Evolutionary conservation across 2,113 vertebrate genomes (phyloP), one percentile per base, ranked within the genome.

Genomic region (Chaetops frenatus): DNA sequence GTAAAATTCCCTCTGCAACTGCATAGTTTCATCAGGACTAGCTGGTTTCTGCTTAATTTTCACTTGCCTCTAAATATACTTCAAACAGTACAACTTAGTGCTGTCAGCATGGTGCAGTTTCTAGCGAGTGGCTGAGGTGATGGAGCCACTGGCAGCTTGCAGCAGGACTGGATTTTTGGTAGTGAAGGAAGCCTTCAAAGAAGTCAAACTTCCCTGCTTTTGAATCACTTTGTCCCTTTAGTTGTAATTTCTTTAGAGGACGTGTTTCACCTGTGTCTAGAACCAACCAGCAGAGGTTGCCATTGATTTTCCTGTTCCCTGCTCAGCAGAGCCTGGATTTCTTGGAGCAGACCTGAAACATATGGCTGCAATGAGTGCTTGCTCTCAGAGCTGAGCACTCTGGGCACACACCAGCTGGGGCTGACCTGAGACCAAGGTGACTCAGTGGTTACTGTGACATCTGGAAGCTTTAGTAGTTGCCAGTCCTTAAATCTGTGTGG

Each of bases 201-300:
- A 74, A 25, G 6, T 58, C 24, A 14, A 19, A 13, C 22, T 67
- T 35, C 20, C 11, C 53, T 77, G 1, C 38, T 79, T 71, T 36
- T 29, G n/a, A 69, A 28, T 24, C n/a, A 2, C 47, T 67, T 35
- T 7, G 29, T 47, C 12, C 28, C 56, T 77, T 61, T 8, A 29
- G 78, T 50, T 71, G 4, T 9, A 47, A 38, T 57, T 62, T 20
- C 38, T 25, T 29, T 15, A 25, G 35, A 44, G 38, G 29, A 45
- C 13, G 4, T 6, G 2, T 81, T 83, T 73, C 50, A 83, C 60
- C 67, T 81, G 79, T 10, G 0, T 6, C 54, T 65, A 70, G 61
- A 85, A 74, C 8, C 90, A 74, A 3, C 79, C 90, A 90, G 79
- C 80, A 94, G 94, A 92, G 86, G 86, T 25, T 96, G 94, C 92